A percentile compares a stretch with the other conserved stretches of the same genome.
These are phyloP conservation scores for Melanophora roralis DNA, from an alignment of 2,888 invertebrate genomes.

Conservation along the genomic window DNA sequence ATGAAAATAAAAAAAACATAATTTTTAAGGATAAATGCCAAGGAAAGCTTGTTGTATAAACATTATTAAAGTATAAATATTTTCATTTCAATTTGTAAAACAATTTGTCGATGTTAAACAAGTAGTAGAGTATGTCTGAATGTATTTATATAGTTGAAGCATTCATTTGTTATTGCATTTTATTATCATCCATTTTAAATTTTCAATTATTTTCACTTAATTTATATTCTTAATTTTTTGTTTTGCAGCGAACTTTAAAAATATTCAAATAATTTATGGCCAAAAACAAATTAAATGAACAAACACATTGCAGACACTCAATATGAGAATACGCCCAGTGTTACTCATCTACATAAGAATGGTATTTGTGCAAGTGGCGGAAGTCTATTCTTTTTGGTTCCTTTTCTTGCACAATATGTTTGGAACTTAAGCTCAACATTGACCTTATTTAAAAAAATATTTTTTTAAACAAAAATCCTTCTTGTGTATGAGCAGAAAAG, in stretches of 20 bases:
- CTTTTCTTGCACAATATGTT: too few species aligned
- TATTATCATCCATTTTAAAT: slow-evolving; percentile 57
- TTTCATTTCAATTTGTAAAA: slow-evolving; percentile 60
- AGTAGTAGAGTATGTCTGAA: slow-evolving; percentile 7
- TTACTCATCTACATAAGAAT: too few species aligned
- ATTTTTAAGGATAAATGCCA: slow-evolving; percentile 41
- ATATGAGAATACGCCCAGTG: background rate
- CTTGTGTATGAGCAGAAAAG: too few species aligned
- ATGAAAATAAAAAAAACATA: background rate
- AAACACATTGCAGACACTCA: background rate
- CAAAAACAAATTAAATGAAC: slow-evolving; percentile 25
- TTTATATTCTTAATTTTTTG: slow-evolving; percentile 56
- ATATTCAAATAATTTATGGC: slow-evolving; percentile 57
- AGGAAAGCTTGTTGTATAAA: slow-evolving; percentile 23
- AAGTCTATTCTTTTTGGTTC: too few species aligned
- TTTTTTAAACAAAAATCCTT: background rate
- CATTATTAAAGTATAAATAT: slow-evolving; percentile 60
- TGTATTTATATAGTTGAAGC: too few species aligned
- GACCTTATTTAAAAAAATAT: too few species aligned
- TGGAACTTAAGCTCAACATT: too few species aligned
- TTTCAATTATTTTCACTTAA: slow-evolving; percentile 61
- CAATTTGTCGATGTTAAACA: slow-evolving; percentile 45
- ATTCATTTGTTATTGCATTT: slow-evolving; percentile 37
- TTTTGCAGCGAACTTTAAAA: slow-evolving; percentile 53
- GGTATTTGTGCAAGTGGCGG: too few species aligned